These are phyloP conservation scores for Steinernema khuongi DNA, from an alignment of 1,140 invertebrate genomes.

Conservation along the genomic window DNA sequence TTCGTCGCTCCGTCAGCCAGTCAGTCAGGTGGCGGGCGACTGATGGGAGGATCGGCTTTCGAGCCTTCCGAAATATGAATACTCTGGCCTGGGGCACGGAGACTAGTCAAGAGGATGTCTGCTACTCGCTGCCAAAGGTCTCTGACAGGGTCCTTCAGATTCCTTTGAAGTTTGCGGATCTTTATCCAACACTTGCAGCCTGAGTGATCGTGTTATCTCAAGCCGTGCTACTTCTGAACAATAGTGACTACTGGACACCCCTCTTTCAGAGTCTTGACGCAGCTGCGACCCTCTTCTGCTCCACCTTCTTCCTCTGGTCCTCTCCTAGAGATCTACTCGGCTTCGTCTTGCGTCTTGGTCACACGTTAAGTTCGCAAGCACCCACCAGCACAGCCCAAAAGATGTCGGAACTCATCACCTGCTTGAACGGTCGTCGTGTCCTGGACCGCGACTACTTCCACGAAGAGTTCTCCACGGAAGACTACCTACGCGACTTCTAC, in stretches of 20 bases:
- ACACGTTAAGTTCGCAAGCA: slow-evolving; percentile 22
- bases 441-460: slow-evolving; percentile 37
- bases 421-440: slow-evolving; percentile 25
- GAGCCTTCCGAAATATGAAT: neutral
- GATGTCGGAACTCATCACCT: slow-evolving; percentile 23
- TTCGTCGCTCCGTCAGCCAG: neutral
- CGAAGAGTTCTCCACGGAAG: slow-evolving; percentile 45
- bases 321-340: slow-evolving; percentile 20
- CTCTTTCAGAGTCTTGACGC: slow-evolving; percentile 13
- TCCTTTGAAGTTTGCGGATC: too few relatives aligned
- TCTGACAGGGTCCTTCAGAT: too few relatives aligned
- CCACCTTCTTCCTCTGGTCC: slow-evolving; percentile 1
- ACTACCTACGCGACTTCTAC: slow-evolving; percentile 54
- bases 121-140: too few relatives aligned
- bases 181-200: too few relatives aligned
- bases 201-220: neutral
- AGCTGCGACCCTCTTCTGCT: slow-evolving; percentile 20
- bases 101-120: too few relatives aligned
- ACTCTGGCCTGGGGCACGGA: too few relatives aligned
- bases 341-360: slow-evolving; percentile 23
- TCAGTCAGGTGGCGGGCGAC: neutral
- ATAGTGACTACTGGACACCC: too few relatives aligned
- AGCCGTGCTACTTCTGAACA: neutral
- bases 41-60: neutral
- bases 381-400: slow-evolving; percentile 1